Base-by-base conservation (phyloP, 2,797 vertebrate genomes). In the Mus caroli region DNA sequence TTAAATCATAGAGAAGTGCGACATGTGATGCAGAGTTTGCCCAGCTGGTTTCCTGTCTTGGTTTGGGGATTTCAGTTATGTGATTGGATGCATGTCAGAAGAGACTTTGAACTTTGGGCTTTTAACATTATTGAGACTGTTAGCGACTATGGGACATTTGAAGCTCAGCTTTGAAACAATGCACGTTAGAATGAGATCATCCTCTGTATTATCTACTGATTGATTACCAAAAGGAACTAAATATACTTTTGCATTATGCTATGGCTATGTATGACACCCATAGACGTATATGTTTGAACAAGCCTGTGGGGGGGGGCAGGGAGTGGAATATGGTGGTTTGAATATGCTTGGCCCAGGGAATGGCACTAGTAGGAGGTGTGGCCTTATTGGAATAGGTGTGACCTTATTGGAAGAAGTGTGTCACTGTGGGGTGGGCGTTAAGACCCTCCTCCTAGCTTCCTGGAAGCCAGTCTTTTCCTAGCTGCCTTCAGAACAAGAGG, bases 1-100 rank as follows among this genome's bases (percentile, higher is more conserved):
- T 88, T 69, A 91, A 94, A 60, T 95, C 31, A 4, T 7, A 95
- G 83, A 78, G 88, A 92, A 78, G 73, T 4, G n/a, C 79, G 67
- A 12, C n/a, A 88, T 52, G 22, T n/a, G 17, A 71, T 71, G 6
- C 67, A n/a, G 67, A 69, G 34, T 71, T 37, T 71, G 67, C 34
- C 34, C 3, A 3, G 7, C 67, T 19, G 34, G 14, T 69, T n/a
- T 69, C 6, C 67, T 69, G 15, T 69, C 67, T 71, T n/a, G 67
- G 15, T 71, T 71, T 37, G 34, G 67, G 67, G 15, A 71, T 71
- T 71, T 5, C 62, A 64, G 62, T 64, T 64, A 64, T 14, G 28
- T n/a, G 67, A 37, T 20, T 71, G 67, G 67, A n/a, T n/a, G 34
- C 15, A 37, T 71, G 34, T 71, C 67, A n/a, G 67, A 71, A 71